phyloP scores from a whole-genome alignment of 2,797 vertebrate genomes.

The Pseudochirops corinnae region DNA sequence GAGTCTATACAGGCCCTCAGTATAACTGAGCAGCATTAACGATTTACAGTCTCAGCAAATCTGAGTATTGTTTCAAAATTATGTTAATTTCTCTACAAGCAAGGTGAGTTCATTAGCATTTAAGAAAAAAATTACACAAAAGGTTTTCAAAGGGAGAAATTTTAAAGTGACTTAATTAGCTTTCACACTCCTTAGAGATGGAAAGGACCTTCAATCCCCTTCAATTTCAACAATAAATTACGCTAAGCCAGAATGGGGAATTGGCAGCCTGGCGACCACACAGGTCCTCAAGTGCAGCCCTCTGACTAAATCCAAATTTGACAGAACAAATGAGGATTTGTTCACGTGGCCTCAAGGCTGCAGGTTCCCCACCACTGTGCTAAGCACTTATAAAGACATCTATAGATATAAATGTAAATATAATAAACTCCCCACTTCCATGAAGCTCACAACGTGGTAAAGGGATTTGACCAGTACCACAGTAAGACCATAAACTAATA shows the following conservation, averaged over 20 bases:
- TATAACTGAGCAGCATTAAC: neutral
- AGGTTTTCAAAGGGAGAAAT: neutral
- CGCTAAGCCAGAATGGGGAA: neutral
- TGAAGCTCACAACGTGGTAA: neutral
- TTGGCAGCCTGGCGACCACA: no score
- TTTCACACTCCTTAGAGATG: neutral
- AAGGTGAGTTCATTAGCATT: neutral
- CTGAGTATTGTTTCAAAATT: neutral
- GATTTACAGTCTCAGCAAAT: conserved; percentile 20
- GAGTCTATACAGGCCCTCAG: conserved; percentile 1
- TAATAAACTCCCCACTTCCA: neutral
- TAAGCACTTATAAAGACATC: neutral
- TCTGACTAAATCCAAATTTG: no score
- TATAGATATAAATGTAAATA: neutral
- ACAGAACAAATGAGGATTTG: no score
- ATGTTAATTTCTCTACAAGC: neutral
- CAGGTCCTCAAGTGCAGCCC: no score
- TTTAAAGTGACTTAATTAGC: neutral
- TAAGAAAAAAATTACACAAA: conserved; percentile 32
- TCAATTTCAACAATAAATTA: neutral
- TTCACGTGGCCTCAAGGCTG: no score
- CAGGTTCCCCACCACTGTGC: no score
- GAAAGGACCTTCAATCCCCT: neutral
- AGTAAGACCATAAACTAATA: neutral
- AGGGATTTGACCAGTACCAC: neutral